phyloP scores from a whole-genome alignment of 2,888 invertebrate genomes.

The Mechanitis messenoides region DNA sequence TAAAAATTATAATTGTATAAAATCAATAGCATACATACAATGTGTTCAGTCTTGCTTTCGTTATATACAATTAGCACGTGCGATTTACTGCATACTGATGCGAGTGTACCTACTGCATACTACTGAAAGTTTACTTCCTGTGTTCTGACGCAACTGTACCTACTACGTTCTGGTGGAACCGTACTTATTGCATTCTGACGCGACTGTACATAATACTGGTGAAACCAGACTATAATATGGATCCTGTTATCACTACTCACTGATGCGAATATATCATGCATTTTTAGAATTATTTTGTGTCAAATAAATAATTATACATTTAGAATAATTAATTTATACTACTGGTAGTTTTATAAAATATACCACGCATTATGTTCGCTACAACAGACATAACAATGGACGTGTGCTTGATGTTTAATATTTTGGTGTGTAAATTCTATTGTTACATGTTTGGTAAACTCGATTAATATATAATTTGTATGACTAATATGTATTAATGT shows the following conservation, averaged over 20 bases:
- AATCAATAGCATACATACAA: conserved; percentile 19
- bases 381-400: background rate
- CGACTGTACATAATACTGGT: too few relatives aligned
- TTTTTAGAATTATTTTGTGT: background rate
- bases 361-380: background rate
- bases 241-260: conserved; percentile 22
- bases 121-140: too few relatives aligned
- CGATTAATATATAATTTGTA: background rate
- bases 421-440: too few relatives aligned
- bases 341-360: background rate
- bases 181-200: too few relatives aligned
- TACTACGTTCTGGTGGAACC: too few relatives aligned
- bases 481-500: background rate
- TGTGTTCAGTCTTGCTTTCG: conserved; percentile 63
- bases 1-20: conserved; percentile 1
- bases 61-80: conserved; percentile 50
- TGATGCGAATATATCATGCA: background rate
- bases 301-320: background rate
- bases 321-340: background rate
- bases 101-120: too few relatives aligned
- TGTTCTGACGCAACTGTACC: too few relatives aligned
- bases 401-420: background rate
- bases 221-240: too few relatives aligned
- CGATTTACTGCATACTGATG: background rate
- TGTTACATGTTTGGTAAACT: background rate